Evolutionary conservation across 2,113 vertebrate genomes (phyloP).

Genomic region (Actenoides hombroni): DNA sequence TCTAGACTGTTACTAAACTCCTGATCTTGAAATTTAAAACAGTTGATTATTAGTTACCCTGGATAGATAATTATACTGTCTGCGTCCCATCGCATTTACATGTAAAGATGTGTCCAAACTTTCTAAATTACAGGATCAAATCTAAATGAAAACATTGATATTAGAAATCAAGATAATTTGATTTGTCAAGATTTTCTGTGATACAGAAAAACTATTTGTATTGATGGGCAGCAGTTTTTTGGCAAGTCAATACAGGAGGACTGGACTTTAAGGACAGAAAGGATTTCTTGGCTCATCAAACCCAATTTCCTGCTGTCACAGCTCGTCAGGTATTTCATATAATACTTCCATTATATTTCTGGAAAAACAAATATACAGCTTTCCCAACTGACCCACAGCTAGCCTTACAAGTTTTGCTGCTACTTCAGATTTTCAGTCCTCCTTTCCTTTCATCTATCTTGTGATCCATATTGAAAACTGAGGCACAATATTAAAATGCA

Average conservation of each 20-base stretch:
- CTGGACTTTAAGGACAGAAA: not conserved
- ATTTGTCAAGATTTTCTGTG: not conserved
- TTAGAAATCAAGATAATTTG: not conserved
- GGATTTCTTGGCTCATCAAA: not conserved
- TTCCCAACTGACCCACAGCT: not conserved
- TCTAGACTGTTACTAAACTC: not conserved
- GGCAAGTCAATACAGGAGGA: not conserved
- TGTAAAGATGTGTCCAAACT: not conserved
- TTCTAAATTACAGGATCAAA: not conserved
- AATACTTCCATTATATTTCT: not conserved
- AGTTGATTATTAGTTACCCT: not conserved
- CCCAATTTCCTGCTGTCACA: not conserved
- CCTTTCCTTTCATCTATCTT: not conserved
- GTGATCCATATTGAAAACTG: not conserved
- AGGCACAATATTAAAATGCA: not conserved
- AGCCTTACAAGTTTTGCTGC: not conserved
- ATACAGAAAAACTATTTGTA: not conserved
- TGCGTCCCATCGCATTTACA: not conserved
- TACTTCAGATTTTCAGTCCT: not conserved
- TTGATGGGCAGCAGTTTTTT: not conserved
- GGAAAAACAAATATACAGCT: not conserved
- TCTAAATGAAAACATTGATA: not conserved
- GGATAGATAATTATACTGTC: not conserved
- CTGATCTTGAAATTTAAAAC: not conserved
- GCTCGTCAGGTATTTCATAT: not conserved